A percentile compares a stretch with the other conserved stretches of the same genome.
Conservation (phyloP, 2,888 invertebrate species). For the Timema cristinae region DNA sequence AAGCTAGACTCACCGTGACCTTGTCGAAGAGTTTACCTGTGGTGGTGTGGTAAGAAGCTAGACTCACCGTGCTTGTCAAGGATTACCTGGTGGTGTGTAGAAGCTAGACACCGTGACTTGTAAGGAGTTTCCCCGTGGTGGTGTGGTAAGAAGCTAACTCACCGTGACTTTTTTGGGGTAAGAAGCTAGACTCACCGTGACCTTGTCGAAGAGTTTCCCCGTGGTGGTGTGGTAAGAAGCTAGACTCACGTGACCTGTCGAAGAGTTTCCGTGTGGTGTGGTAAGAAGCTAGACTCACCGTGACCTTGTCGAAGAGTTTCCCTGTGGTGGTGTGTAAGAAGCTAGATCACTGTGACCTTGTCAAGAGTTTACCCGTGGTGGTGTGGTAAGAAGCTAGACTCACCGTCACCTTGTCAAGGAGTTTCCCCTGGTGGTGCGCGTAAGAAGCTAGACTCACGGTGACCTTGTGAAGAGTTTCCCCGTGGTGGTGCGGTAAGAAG, state of each 20-base stretch:
- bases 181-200: constrained; percentile 70
- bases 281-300: constrained; percentile 68
- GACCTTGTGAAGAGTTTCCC: constrained; percentile 80
- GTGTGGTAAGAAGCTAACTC: constrained; percentile 67
- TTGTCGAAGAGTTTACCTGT: too few species aligned
- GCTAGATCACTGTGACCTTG: constrained; percentile 68
- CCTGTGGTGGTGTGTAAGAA: constrained; percentile 81
- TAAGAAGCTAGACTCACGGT: constrained; percentile 68
- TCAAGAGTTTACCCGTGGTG: constrained; percentile 86
- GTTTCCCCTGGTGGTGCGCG: constrained; percentile 78
- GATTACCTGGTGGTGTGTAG: constrained; percentile 80
- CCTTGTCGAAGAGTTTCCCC: constrained; percentile 82
- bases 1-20: constrained; percentile 66
- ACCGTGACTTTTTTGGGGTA: constrained; percentile 84
- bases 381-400: constrained; percentile 69
- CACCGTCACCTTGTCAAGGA: constrained; percentile 85
- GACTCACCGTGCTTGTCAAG: constrained; percentile 78
- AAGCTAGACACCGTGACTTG: constrained; percentile 85
- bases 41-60: constrained; percentile 74
- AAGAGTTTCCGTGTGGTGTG: too few species aligned
- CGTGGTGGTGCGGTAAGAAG: constrained; percentile 81
- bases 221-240: constrained; percentile 77
- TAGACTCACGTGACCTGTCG: constrained; percentile 72
- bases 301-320: constrained; percentile 82
- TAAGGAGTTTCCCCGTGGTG: constrained; percentile 79